Conservation (phyloP, 2,797 vertebrate genomes). For the Hoplostethus atlanticus region DNA sequence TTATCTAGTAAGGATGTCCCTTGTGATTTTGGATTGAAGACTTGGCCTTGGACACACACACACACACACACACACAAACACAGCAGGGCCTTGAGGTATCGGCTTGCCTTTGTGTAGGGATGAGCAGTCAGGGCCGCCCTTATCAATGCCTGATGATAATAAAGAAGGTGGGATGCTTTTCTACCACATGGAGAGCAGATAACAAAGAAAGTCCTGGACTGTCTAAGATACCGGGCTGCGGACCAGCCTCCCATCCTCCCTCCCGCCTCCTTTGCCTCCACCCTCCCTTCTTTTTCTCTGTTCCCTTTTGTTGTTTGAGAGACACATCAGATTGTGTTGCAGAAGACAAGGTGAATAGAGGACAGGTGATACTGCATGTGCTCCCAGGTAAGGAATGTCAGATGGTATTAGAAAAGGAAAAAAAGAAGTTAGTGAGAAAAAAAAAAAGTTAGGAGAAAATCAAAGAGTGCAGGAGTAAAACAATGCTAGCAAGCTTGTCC, state of each 20-base stretch:
- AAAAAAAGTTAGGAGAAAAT: slow-evolving; percentile 19
- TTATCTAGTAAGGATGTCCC: slow-evolving; percentile 43
- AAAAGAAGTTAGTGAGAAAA: slow-evolving; percentile 18
- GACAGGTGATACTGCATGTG: slow-evolving; percentile 63
- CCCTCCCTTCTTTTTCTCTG: slow-evolving; percentile 28
- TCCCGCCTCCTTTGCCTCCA: slow-evolving; percentile 15
- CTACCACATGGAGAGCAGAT: slow-evolving; percentile 65
- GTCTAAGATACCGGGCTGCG: slow-evolving; percentile 61
- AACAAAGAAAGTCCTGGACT: slow-evolving; percentile 72
- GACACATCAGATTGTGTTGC: slow-evolving; percentile 77
- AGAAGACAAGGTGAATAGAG: slow-evolving; percentile 61
- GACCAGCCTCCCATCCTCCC: slow-evolving; percentile 43
- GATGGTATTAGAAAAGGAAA: slow-evolving; percentile 49
- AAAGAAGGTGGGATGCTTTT: slow-evolving; percentile 74
- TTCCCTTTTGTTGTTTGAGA: slow-evolving; percentile 77
- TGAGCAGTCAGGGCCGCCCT: slow-evolving; percentile 66
- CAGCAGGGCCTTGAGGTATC: slow-evolving; percentile 57
- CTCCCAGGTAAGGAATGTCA: slow-evolving; percentile 69
- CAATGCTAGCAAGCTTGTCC: slow-evolving; percentile 9
- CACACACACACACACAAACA: slow-evolving; percentile 24
- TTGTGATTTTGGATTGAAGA: slow-evolving; percentile 39
- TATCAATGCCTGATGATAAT: slow-evolving; percentile 78
- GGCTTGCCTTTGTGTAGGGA: slow-evolving; percentile 68
- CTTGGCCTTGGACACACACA: slow-evolving; percentile 12
- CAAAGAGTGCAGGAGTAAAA: slow-evolving; percentile 32